These are phyloP conservation scores for Campylomormyrus numenius DNA, from an alignment of 2,113 vertebrate species.

Conservation along the genomic window DNA sequence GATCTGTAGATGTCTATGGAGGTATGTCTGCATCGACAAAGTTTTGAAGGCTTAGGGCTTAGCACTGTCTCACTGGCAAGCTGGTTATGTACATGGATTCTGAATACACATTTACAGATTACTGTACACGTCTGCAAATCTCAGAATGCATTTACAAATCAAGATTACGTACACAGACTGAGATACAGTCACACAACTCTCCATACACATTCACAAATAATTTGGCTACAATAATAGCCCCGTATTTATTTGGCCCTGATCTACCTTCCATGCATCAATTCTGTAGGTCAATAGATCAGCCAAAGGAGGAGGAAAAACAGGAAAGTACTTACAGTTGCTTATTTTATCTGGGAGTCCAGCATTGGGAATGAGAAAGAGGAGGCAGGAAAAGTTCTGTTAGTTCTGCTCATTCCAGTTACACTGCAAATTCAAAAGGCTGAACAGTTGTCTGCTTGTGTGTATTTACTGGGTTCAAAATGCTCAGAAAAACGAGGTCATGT, in stretches of 20 bases:
- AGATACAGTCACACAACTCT: too few relatives aligned
- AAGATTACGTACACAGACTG: too few relatives aligned
- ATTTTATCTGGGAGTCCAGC: constrained; percentile 13
- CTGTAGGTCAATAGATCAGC: neutral
- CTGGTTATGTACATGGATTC: too few relatives aligned
- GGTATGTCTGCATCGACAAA: too few relatives aligned
- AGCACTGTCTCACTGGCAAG: too few relatives aligned
- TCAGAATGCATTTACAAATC: too few relatives aligned
- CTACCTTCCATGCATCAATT: neutral
- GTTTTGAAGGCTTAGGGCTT: too few relatives aligned
- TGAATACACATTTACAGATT: too few relatives aligned
- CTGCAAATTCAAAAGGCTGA: neutral
- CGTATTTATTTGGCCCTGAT: neutral
- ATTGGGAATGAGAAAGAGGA: neutral
- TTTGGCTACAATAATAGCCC: too few relatives aligned
- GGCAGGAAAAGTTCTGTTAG: neutral
- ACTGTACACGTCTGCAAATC: too few relatives aligned
- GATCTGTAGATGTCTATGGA: too few relatives aligned
- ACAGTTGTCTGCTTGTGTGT: neutral
- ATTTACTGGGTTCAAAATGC: neutral
- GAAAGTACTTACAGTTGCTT: constrained; percentile 11
- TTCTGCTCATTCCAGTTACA: neutral
- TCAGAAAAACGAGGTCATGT: neutral
- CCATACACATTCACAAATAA: too few relatives aligned
- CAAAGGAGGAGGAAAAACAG: neutral